Conservation (phyloP, 2,888 invertebrate genomes). For the Coecobrya sp. region DNA sequence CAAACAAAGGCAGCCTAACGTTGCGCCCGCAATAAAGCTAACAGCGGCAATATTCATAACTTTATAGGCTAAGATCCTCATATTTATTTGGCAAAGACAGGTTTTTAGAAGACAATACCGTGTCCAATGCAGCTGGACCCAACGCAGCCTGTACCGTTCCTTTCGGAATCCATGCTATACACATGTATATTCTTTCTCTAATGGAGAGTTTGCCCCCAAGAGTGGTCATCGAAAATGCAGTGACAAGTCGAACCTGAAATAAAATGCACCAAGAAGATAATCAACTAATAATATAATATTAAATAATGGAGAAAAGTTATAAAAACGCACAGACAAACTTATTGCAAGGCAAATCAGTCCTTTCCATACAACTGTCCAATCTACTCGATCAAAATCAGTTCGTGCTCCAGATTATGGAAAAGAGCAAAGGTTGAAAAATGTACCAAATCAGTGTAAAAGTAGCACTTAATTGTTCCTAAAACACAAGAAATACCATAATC, state of each 20-base stretch:
- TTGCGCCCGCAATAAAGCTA: constrained; percentile 74
- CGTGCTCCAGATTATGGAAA: constrained; percentile 84
- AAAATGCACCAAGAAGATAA: constrained; percentile 3
- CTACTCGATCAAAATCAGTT: constrained; percentile 80
- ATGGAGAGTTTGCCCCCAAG: constrained; percentile 74
- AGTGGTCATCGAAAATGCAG: constrained; percentile 68
- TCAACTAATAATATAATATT: constrained; percentile 8
- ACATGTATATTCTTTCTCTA: constrained; percentile 82
- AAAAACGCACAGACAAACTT: constrained; percentile 66
- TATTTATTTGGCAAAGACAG: constrained; percentile 11
- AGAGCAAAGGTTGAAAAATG: constrained; percentile 84
- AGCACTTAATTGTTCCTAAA: constrained; percentile 76
- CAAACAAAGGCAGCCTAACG: constrained; percentile 76
- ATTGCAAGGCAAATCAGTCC: constrained; percentile 80
- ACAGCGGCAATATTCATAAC: constrained; percentile 82
- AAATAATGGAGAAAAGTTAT: background rate
- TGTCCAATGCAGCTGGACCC: constrained; percentile 83
- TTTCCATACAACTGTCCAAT: constrained; percentile 81
- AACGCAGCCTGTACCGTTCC: constrained; percentile 86
- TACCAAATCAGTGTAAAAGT: constrained; percentile 82
- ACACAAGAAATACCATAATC: background rate
- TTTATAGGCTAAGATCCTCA: constrained; percentile 74
- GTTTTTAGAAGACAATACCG: constrained; percentile 26
- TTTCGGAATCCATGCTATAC: constrained; percentile 84
- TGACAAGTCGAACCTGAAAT: constrained; percentile 70